Evolutionary conservation across 2,888 invertebrate species (phyloP), one percentile per base, ranked within the genome.

Genomic region (Ptycholaimellus sp.): DNA sequence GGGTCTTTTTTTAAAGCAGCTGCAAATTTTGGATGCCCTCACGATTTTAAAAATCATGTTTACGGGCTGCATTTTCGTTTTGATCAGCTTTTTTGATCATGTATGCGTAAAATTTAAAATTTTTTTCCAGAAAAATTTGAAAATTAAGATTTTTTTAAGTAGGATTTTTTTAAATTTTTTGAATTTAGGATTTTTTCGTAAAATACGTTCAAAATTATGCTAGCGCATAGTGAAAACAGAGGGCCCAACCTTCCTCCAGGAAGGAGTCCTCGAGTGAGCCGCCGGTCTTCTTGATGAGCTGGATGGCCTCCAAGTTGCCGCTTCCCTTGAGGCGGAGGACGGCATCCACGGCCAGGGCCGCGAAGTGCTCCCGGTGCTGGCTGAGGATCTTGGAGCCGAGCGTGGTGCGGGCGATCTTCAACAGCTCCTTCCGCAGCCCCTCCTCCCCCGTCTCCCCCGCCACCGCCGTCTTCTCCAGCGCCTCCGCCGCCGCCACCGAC

Each of bases 361-460:
- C 72, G 60, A 96, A 99, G 56, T 82, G 73, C 54, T 96, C 87
- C 63, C 87, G 90, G 60, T 96, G 82, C 55, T 93, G 90, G 21
- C 82, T 76, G 28, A 96, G 66, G 59, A 99, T 93, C 63, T 99
- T 99, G 0, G 93, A 93, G 55, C 90, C 87, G 28, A 96, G 66
- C 19, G 96, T 96, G 19, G 96, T 99, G 30, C 83, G 70, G 7
- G 96, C 87, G 59, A 99, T 93, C 58, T 96, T 93, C 61, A 87
- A 63, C 38, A 96, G 68, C 64, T 96, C 93, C 51, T 73, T 72
- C 29, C 74, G 69, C 50, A 96, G 79, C 44, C 71, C 72, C 11
- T 68, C 74, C 29, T 25, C 20, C 14, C 36, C 35, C 4, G 20
- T 13, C 65, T 67, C 74, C 60, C 85, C 76, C 58, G 90, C 81